Evolutionary conservation across 2,113 vertebrate species (phyloP), one percentile per base, ranked within the genome.

Genomic region (Calonectris borealis): DNA sequence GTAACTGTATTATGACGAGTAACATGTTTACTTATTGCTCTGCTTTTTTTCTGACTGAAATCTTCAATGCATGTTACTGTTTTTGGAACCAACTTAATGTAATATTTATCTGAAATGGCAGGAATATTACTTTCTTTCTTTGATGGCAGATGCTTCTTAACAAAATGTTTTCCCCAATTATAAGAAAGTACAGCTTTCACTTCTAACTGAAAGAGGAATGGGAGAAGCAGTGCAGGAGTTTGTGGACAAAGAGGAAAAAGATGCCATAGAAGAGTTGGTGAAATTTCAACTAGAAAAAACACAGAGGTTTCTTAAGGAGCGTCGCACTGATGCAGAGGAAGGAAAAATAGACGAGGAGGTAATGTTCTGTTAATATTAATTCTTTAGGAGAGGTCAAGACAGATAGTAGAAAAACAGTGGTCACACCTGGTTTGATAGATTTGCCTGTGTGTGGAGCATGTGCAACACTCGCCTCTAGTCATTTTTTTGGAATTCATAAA

Each of bases 161-260:
- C 80, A 76, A 83, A 77, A 49, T 71, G 1, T 89, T 81, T 88
- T 68, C 48, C 19, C 17, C 15, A 21, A 83, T 77, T 92, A 46
- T 80, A 68, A 99, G 99, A 99, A 98, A 51, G 98, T 99, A 48
- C 99, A 99, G 96, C 98, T 99, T 94, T 99, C 99, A 26, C 98
- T 99, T 91, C 98, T 99, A 84, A 99, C 99, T 1, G 99, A 99
- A 97, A 98, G 99, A 93, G 99, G 99, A 82, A 99, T 99, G 99
- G 99, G 99, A 32, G 99, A 99, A 97, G 99, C 99, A 29, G 99
- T 99, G 78, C 99, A 99, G 93, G 99, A 99, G 96, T 99, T 99
- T 96, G 99, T 99, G 83, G 99, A 99, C 96, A 99, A 99, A 97
- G 99, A 99, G 48, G 99, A 99, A 86, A 99, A 98, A 93, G 99